Evolutionary conservation across 2,888 invertebrate species (phyloP).

Genomic region (Venusia cambrica): DNA sequence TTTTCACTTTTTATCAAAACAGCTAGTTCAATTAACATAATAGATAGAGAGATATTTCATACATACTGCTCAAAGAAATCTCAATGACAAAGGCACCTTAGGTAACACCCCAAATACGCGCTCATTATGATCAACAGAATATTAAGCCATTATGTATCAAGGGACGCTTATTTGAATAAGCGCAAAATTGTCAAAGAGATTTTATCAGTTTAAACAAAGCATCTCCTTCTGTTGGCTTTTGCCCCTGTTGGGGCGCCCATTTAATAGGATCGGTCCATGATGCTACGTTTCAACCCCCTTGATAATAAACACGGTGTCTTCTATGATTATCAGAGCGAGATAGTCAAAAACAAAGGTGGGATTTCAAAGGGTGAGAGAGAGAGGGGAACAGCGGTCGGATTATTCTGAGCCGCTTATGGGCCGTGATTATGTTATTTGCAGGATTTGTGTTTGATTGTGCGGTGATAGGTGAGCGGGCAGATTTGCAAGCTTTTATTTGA

Average conservation of each 20-base stretch:
- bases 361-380: slow-evolving; percentile 20
- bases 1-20: too few relatives aligned
- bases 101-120: slow-evolving; percentile 35
- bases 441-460: slow-evolving; percentile 27
- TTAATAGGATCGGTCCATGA: slow-evolving; percentile 73
- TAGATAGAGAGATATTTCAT: too few relatives aligned
- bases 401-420: slow-evolving; percentile 57
- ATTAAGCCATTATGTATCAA: slow-evolving; percentile 69
- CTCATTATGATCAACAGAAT: slow-evolving; percentile 44
- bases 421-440: slow-evolving; percentile 37
- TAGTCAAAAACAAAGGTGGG: slow-evolving; percentile 24
- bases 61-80: too few relatives aligned
- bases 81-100: slow-evolving; percentile 25
- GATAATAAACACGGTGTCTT: slow-evolving; percentile 59
- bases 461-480: slow-evolving; percentile 20
- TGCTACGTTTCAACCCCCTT: slow-evolving; percentile 67
- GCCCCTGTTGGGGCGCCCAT: slow-evolving; percentile 59
- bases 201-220: slow-evolving; percentile 79
- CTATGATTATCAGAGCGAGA: slow-evolving; percentile 27
- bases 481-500: slow-evolving; percentile 17
- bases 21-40: too few relatives aligned
- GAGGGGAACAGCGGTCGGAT: slow-evolving; percentile 51
- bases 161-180: slow-evolving; percentile 78
- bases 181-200: slow-evolving; percentile 80
- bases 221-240: slow-evolving; percentile 74